Evolutionary conservation across 2,797 vertebrate species (phyloP).

Genomic region (Scyliorhinus canicula): DNA sequence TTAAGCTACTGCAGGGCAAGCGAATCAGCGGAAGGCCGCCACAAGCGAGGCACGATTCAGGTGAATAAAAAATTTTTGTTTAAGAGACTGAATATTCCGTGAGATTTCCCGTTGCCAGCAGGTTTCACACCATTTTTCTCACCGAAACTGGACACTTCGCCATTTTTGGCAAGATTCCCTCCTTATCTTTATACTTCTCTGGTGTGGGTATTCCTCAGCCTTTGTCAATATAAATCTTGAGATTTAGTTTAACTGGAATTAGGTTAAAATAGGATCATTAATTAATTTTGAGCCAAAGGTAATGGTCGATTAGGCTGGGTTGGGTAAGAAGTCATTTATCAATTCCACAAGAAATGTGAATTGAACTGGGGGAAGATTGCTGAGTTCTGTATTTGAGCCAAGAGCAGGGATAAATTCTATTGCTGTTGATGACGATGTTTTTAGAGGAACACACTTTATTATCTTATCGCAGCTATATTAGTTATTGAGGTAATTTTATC

Average conservation of each 20-base stretch:
- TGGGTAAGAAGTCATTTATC: neutral
- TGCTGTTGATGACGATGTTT: neutral
- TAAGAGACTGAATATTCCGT: too few relatives aligned
- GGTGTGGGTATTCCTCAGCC: neutral
- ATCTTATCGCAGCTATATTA: neutral
- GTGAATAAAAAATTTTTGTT: too few relatives aligned
- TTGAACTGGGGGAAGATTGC: neutral
- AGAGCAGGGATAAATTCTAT: neutral
- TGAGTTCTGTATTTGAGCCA: neutral
- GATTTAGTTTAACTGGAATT: neutral
- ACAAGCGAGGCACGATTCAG: too few relatives aligned
- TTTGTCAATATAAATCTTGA: neutral
- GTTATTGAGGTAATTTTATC: neutral
- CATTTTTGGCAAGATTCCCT: too few relatives aligned
- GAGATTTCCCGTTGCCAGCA: too few relatives aligned
- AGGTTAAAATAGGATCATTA: neutral
- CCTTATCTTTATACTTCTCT: neutral
- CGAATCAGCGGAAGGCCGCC: too few relatives aligned
- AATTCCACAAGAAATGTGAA: neutral
- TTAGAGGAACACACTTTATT: neutral
- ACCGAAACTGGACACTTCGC: too few relatives aligned
- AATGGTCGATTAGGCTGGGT: neutral
- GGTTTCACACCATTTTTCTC: too few relatives aligned
- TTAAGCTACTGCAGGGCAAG: too few relatives aligned
- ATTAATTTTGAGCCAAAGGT: neutral